Conservation (phyloP, 2,113 vertebrate genomes). For the Notarius lentiginosus region DNA sequence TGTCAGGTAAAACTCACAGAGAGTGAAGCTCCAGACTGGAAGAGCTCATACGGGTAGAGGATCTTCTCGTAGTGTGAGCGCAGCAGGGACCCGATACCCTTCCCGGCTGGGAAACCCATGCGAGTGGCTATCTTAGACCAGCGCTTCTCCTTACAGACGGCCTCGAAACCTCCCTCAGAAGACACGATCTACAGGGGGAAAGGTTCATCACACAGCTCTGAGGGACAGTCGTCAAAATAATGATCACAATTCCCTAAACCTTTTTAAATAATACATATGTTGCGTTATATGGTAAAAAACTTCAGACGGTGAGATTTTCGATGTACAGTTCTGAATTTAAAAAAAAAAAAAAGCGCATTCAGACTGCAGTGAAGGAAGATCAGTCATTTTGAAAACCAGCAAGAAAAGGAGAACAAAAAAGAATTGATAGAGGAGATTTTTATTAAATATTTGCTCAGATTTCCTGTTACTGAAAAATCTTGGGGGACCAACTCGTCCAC, state of each 20-base stretch:
- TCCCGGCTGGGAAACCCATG: conserved; percentile 90
- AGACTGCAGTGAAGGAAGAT: background rate
- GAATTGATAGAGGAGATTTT: background rate
- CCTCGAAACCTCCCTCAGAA: conserved; percentile 92
- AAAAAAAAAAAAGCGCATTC: background rate
- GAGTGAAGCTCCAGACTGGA: conserved; percentile 93
- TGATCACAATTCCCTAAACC: background rate
- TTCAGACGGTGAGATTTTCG: background rate
- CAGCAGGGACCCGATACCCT: conserved; percentile 85
- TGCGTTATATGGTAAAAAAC: background rate
- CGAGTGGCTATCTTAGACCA: conserved; percentile 93
- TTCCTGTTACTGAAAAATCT: background rate
- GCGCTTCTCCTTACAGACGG: conserved; percentile 90
- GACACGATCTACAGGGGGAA: conserved; percentile 82
- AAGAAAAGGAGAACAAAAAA: background rate
- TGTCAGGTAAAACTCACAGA: conserved; percentile 76
- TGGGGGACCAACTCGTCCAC: background rate
- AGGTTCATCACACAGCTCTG: background rate
- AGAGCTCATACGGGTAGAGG: conserved; percentile 96
- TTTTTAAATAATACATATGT: background rate
- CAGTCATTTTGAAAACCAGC: too few species aligned
- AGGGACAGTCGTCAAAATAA: background rate
- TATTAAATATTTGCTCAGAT: background rate
- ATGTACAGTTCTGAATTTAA: background rate
- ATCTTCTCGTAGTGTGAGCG: conserved; percentile 94